These are phyloP conservation scores for Oscheius sp. DNA, from an alignment of 2,888 invertebrate genomes.

Conservation along the genomic window DNA sequence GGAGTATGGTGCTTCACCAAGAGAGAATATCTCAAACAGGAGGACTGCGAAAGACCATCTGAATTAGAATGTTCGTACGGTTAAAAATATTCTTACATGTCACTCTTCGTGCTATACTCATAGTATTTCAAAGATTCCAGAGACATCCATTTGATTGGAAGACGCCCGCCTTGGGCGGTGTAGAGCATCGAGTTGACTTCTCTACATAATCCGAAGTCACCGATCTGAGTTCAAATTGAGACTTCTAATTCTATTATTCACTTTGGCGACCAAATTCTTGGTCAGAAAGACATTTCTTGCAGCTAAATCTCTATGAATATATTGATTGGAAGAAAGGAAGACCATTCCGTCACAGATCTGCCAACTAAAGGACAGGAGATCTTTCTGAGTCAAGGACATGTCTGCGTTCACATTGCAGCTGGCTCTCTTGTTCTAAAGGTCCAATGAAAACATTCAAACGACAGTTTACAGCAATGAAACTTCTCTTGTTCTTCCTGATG, in stretches of 20 bases:
- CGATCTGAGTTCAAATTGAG: conserved; percentile 44
- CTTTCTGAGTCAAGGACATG: conserved; percentile 39
- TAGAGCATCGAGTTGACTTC: conserved; percentile 61
- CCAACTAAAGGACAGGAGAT: conserved; percentile 64
- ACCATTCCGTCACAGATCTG: conserved; percentile 61
- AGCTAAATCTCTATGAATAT: conserved; percentile 41
- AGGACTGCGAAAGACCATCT: conserved; percentile 42
- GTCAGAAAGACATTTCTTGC: conserved; percentile 63
- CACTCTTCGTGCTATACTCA: conserved; percentile 61
- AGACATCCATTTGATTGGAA: conserved; percentile 69
- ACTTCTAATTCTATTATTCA: conserved; percentile 16
- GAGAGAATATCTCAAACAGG: conserved; percentile 38
- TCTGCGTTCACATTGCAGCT: neutral
- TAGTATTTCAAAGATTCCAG: conserved; percentile 60
- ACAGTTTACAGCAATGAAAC: conserved; percentile 47
- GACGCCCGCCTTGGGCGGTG: conserved; percentile 61
- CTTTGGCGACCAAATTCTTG: conserved; percentile 60
- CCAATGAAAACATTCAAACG: conserved; percentile 43
- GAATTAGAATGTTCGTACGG: neutral
- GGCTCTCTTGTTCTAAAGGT: conserved; percentile 22
- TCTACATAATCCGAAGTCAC: conserved; percentile 66
- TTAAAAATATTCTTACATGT: conserved; percentile 46
- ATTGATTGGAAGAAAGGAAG: neutral
- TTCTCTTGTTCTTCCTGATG: conserved; percentile 47
- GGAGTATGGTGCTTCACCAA: conserved; percentile 35